Evolutionary conservation across 2,797 vertebrate genomes (phyloP), one percentile per base, ranked within the genome.

Genomic region (Sebastes cheni): DNA sequence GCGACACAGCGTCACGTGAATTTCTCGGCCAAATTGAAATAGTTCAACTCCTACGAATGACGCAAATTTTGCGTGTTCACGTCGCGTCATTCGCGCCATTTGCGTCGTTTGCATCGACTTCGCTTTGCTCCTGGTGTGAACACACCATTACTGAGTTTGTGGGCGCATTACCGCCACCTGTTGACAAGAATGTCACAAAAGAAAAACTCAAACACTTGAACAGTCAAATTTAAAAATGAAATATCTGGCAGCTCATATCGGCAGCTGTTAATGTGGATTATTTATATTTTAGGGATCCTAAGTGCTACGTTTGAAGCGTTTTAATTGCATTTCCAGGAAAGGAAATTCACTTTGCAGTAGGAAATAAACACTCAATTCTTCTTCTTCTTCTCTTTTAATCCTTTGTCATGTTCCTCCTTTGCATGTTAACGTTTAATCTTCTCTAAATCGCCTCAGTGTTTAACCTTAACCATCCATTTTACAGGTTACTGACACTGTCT

Each of bases 401-500:
- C 10, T 25, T 27, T 34, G 9, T 68, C 30, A 6, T 12, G 7
- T 39, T 36, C 50, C 36, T 34, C 8, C 25, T 56, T 22, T 1
- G 2, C 34, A 6, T 18, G 18, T 12, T 66, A 66, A 75, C 3
- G 6, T 32, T 61, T 46, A 16, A 18, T 18, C 42, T 46, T 46
- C 42, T 46, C 42, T 46, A 46, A 46, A 46, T 16, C 42, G 6
- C 42, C 42, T 46, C 18, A 2, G 8, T 52, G 46, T 52, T 52
- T 20, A n/a, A 52, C 18, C 18, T 52, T n/a, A 42, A 79, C 79
- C 22, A 6, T 55, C 30, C 27, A 6, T 61, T 27, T 23, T 2
- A 6, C 81, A 83, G 81, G 71, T 72, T 13, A 13, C 76, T 32
- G 69, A 71, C 56, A 1, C 66, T 13, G 14, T 29, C 54, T 56